These are phyloP conservation scores for Trachymyrmex septentrionalis DNA, from an alignment of 1,140 invertebrate species.

Conservation along the genomic window DNA sequence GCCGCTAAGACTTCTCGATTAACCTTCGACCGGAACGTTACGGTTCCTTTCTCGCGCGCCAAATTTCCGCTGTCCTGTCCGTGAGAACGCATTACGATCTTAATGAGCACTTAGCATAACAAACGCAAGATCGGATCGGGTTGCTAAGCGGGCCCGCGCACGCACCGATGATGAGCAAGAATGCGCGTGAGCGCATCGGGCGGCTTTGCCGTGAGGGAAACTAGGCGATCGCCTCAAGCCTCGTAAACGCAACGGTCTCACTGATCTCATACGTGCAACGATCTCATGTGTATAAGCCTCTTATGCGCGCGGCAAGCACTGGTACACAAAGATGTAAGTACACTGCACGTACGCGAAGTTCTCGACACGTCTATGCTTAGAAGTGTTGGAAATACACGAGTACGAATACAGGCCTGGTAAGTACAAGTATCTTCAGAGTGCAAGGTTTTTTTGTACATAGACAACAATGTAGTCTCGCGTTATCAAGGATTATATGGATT, in stretches of 20 bases:
- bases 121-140: constrained; percentile 84
- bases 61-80: constrained; percentile 80
- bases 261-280: constrained; percentile 8
- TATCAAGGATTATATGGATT: neutral
- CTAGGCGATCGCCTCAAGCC: constrained; percentile 6
- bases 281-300: constrained; percentile 12
- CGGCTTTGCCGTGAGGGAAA: neutral
- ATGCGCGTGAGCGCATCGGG: constrained; percentile 35
- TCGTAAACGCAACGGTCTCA: constrained; percentile 28
- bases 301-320: neutral
- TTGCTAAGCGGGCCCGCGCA: constrained; percentile 76
- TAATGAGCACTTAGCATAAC: constrained; percentile 86
- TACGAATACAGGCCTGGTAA: neutral
- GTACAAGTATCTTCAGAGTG: neutral
- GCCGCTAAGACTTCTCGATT: constrained; percentile 21
- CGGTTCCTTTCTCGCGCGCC: constrained; percentile 67
- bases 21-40: constrained; percentile 14
- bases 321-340: constrained; percentile 6
- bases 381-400: neutral
- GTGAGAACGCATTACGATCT: constrained; percentile 84
- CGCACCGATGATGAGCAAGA: constrained; percentile 40
- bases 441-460: neutral
- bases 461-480: neutral
- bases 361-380: neutral
- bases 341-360: neutral